Percentiles rank a stretch among this genome's conserved stretches.
Conservation (phyloP, 2,888 invertebrate genomes). For the Ceriagrion tenellum region DNA sequence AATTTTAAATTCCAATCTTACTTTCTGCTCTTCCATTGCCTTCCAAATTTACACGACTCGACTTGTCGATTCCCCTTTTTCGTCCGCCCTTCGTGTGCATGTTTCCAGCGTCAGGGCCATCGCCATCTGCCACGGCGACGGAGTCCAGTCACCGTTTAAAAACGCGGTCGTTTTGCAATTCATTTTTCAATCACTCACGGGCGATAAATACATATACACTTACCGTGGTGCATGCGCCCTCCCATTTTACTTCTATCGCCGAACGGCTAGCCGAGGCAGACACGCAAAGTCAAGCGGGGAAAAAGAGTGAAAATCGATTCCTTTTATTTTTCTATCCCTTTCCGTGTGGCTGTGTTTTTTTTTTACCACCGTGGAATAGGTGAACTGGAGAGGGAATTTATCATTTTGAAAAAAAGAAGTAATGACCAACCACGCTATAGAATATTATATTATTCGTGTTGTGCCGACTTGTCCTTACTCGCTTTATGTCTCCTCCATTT, state of each 20-base stretch:
- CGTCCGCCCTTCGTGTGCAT: neutral
- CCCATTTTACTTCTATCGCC: neutral
- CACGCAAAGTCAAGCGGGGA: neutral
- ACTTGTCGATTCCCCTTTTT: neutral
- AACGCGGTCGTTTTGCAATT: neutral
- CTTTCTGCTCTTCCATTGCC: neutral
- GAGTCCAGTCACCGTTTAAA: neutral
- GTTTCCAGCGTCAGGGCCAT: neutral
- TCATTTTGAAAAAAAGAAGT: neutral
- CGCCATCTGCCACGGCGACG: neutral
- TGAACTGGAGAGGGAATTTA: neutral
- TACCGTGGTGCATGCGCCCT: too few relatives aligned
- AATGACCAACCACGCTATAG: neutral
- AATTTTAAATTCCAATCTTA: neutral
- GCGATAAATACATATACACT: slow-evolving; percentile 14
- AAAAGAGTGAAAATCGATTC: neutral
- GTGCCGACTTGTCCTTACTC: too few relatives aligned
- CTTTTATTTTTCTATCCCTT: neutral
- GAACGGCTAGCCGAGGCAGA: neutral
- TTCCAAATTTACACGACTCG: neutral
- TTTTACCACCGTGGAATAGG: neutral
- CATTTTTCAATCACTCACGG: slow-evolving; percentile 22
- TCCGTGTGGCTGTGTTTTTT: neutral
- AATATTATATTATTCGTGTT: neutral
- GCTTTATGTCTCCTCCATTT: neutral